phyloP scores from a whole-genome alignment of 2,113 vertebrate genomes.

The Ia io region DNA sequence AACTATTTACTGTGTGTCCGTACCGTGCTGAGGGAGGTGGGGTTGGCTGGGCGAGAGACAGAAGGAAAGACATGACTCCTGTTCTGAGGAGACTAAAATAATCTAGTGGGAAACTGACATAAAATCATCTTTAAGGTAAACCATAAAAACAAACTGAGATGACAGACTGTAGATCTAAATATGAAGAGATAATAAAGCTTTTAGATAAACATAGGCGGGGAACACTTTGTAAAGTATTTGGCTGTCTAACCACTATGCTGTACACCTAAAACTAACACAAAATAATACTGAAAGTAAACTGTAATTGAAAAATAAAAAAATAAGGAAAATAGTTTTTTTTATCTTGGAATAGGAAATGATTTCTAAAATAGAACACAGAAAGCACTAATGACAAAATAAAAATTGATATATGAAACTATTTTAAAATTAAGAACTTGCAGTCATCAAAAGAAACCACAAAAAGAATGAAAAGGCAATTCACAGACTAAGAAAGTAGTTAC shows the following conservation, averaged over 20 bases:
- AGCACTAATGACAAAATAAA: not conserved
- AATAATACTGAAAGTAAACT: not conserved
- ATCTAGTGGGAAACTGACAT: not conserved
- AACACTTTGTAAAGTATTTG: not conserved
- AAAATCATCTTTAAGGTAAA: not conserved
- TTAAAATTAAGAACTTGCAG: not conserved
- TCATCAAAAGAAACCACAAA: not conserved
- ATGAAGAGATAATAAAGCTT: not conserved
- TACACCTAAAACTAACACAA: not conserved
- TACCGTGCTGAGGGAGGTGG: accelerated
- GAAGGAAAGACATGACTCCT: not conserved
- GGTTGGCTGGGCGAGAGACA: not conserved
- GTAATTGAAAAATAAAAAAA: not conserved
- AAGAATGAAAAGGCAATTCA: not conserved
- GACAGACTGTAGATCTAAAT: not conserved
- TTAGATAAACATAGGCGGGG: not conserved
- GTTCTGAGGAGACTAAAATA: not conserved
- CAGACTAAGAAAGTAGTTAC: not conserved
- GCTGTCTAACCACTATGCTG: not conserved
- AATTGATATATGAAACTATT: not conserved
- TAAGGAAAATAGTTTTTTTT: not conserved
- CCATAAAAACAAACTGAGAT: not conserved
- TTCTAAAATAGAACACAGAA: not conserved
- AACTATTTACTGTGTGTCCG: not conserved
- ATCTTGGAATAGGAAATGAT: not conserved